Evolutionary conservation across 2,888 invertebrate genomes (phyloP).

Genomic region (Euplagia quadripunctaria): DNA sequence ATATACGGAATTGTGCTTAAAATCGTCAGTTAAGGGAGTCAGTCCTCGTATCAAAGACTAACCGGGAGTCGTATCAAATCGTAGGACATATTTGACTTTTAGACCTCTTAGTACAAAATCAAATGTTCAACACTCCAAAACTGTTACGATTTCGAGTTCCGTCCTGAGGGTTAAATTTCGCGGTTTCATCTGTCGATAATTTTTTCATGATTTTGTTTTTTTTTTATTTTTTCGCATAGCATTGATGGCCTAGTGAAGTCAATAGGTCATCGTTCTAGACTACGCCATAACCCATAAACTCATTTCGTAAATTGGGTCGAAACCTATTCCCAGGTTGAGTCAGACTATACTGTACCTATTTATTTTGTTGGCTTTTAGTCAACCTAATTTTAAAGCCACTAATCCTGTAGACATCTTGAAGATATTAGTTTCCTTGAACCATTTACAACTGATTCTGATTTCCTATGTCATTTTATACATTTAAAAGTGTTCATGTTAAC

Average conservation of each 20-base stretch:
- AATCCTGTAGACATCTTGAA: not conserved
- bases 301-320: too few species aligned
- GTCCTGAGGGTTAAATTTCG: not conserved
- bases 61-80: not conserved
- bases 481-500: too few species aligned
- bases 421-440: not conserved
- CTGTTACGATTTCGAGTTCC: not conserved
- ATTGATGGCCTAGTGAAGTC: too few species aligned
- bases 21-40: not conserved
- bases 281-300: not conserved
- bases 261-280: not conserved
- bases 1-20: constrained; percentile 6
- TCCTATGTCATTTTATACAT: too few species aligned
- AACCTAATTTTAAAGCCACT: not conserved
- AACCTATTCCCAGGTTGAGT: not conserved
- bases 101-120: not conserved
- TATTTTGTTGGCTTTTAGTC: not conserved
- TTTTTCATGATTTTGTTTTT: not conserved
- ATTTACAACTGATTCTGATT: too few species aligned
- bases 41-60: not conserved
- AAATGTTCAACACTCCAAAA: not conserved
- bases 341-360: not conserved
- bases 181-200: not conserved
- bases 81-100: not conserved
- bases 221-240: not conserved